Percentiles rank a stretch among this genome's conserved stretches.
Conservation (phyloP, 2,797 vertebrate genomes). For the Typhlichthys subterraneus region DNA sequence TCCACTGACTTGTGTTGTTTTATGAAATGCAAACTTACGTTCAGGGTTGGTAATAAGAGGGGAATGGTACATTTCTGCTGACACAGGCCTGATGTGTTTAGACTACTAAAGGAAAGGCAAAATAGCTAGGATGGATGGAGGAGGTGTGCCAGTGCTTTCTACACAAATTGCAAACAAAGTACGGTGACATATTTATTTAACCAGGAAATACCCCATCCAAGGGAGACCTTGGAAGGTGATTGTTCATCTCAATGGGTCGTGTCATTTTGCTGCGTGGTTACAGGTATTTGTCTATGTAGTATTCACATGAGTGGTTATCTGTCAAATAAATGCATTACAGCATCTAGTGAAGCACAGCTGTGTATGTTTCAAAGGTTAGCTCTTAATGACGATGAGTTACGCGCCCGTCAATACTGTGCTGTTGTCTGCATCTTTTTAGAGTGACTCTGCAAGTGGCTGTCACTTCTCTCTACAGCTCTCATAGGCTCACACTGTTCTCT, state of each 20-base stretch:
- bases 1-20: background rate
- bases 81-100: conserved; percentile 28
- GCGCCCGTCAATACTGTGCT: too few relatives aligned
- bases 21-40: conserved; percentile 2
- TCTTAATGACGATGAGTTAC: background rate
- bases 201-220: too few relatives aligned
- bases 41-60: background rate
- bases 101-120: conserved; percentile 25
- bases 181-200: background rate
- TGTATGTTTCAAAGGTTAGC: background rate
- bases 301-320: background rate
- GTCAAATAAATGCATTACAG: conserved; percentile 12
- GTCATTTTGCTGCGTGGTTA: background rate
- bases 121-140: conserved; percentile 8
- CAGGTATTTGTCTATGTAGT: background rate
- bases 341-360: background rate
- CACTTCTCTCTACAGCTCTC: too few relatives aligned
- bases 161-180: background rate
- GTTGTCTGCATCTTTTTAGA: too few relatives aligned
- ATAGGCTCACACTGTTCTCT: too few relatives aligned
- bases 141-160: background rate
- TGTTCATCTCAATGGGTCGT: background rate
- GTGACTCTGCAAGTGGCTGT: background rate
- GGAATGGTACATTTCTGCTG: conserved; percentile 46
- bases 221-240: too few relatives aligned